These are phyloP conservation scores for Macroglossus sobrinus DNA, from an alignment of 2,113 vertebrate species.

Conservation along the genomic window DNA sequence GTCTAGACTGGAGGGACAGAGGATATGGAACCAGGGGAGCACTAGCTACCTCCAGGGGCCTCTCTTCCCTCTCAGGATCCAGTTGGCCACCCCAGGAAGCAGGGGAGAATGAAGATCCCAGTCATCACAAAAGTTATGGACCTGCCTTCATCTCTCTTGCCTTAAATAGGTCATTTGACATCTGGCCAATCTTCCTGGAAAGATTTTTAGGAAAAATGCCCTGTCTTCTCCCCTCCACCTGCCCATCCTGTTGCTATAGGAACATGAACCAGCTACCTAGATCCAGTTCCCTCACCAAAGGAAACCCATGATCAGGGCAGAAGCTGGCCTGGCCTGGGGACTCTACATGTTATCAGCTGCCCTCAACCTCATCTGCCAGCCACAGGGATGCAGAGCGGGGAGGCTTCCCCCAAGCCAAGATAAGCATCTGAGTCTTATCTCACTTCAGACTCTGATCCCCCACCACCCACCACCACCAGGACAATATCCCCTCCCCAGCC, in stretches of 20 bases:
- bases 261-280: not conserved
- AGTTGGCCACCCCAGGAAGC: not conserved
- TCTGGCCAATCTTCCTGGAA: not conserved
- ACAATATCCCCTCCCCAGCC: not conserved
- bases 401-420: slow-evolving; percentile 42
- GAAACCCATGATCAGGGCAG: not conserved
- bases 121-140: not conserved
- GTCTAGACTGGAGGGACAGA: not conserved
- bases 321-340: not conserved
- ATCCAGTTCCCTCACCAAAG: not conserved
- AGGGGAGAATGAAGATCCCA: not conserved
- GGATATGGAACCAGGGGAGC: not conserved
- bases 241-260: too few species aligned
- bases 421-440: slow-evolving; percentile 45
- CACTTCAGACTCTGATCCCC: not conserved
- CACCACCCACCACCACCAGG: not conserved
- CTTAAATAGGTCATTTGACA: not conserved
- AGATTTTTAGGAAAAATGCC: not conserved
- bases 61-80: not conserved
- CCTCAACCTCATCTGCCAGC: not conserved
- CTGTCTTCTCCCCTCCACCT: not conserved
- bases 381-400: not conserved
- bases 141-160: not conserved
- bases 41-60: not conserved
- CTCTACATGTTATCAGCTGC: not conserved